Percentiles rank a stretch among this genome's conserved stretches.
phyloP scores from a whole-genome alignment of 1,140 invertebrate species.

The Diorhabda carinulata region DNA sequence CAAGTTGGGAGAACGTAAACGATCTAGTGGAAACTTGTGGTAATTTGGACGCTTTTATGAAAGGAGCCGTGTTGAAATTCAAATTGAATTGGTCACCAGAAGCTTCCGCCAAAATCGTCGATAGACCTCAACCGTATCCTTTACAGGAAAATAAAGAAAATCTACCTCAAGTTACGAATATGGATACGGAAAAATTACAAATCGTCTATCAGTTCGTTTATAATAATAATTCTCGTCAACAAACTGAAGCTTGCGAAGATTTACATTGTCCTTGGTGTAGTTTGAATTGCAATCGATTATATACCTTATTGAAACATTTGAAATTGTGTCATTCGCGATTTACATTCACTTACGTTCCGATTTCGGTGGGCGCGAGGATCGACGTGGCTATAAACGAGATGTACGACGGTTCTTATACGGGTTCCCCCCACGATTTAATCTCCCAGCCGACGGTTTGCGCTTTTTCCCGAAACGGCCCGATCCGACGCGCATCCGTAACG shows the following conservation, averaged over 20 bases:
- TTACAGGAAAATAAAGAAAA: slow-evolving; percentile 59
- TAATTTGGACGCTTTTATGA: slow-evolving; percentile 67
- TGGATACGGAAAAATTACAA: slow-evolving; percentile 54
- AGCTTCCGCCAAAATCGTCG: slow-evolving; percentile 65
- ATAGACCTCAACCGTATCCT: slow-evolving; percentile 57
- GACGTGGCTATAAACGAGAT: slow-evolving; percentile 93
- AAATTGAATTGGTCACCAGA: slow-evolving; percentile 77
- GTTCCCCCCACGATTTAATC: slow-evolving; percentile 88
- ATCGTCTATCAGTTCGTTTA: slow-evolving; percentile 96
- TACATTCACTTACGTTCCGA: slow-evolving; percentile 84
- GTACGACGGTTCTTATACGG: slow-evolving; percentile 92
- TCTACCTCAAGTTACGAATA: slow-evolving; percentile 48
- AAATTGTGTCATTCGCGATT: slow-evolving; percentile 91
- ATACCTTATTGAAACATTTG: slow-evolving; percentile 88
- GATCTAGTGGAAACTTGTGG: slow-evolving; percentile 56
- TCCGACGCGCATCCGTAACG: slow-evolving; percentile 79
- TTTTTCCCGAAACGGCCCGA: slow-evolving; percentile 76
- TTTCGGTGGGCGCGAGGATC: slow-evolving; percentile 80
- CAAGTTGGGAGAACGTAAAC: slow-evolving; percentile 77
- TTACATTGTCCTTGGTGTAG: slow-evolving; percentile 94
- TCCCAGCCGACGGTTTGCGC: slow-evolving; percentile 56
- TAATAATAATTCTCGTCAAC: slow-evolving; percentile 90
- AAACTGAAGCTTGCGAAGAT: slow-evolving; percentile 90
- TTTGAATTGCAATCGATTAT: slow-evolving; percentile 80
- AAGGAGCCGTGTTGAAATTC: slow-evolving; percentile 78